Percentiles rank a stretch among this genome's conserved stretches.
Conservation (phyloP, 1,140 invertebrate genomes). For the Trachymyrmex cornetzi region DNA sequence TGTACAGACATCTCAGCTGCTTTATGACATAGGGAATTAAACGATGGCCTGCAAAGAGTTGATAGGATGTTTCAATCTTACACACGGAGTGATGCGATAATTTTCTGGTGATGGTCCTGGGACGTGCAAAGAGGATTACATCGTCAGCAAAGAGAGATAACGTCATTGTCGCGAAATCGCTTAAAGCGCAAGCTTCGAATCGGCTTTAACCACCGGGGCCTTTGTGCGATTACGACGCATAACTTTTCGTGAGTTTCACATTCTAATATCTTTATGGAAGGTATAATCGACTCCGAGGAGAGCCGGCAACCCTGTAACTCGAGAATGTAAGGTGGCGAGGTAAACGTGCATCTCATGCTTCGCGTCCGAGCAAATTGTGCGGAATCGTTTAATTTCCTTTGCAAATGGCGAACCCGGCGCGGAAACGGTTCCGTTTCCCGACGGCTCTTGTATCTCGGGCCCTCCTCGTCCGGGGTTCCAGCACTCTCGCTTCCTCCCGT, state of each 20-base stretch:
- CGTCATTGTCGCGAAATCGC: slow-evolving; percentile 17
- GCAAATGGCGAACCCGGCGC: slow-evolving; percentile 54
- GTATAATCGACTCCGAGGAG: slow-evolving; percentile 25
- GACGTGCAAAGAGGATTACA: slow-evolving; percentile 50
- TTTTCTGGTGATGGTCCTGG: slow-evolving; percentile 32
- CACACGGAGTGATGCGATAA: slow-evolving; percentile 28
- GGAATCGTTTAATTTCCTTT: slow-evolving; percentile 73
- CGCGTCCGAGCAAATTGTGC: slow-evolving; percentile 64
- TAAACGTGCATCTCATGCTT: slow-evolving; percentile 31
- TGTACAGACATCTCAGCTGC: not conserved
- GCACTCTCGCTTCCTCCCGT: not conserved
- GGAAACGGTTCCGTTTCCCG: slow-evolving; percentile 49
- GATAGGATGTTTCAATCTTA: slow-evolving; percentile 50
- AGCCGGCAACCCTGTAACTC: not conserved
- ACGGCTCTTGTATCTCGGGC: slow-evolving; percentile 24
- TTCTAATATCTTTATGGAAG: slow-evolving; percentile 33
- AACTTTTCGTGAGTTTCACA: slow-evolving; percentile 46
- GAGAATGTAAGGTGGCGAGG: slow-evolving; percentile 16
- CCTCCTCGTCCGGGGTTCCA: slow-evolving; percentile 19
- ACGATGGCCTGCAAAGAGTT: slow-evolving; percentile 3
- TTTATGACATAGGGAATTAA: not conserved
- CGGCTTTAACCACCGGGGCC: slow-evolving; percentile 16
- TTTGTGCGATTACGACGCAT: slow-evolving; percentile 20
- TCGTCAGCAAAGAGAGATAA: slow-evolving; percentile 49
- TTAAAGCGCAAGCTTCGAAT: slow-evolving; percentile 40